Percentiles rank a stretch among this genome's conserved stretches.
These are phyloP conservation scores for Monoplex corrugatus DNA, from an alignment of 2,888 invertebrate genomes.

Conservation along the genomic window DNA sequence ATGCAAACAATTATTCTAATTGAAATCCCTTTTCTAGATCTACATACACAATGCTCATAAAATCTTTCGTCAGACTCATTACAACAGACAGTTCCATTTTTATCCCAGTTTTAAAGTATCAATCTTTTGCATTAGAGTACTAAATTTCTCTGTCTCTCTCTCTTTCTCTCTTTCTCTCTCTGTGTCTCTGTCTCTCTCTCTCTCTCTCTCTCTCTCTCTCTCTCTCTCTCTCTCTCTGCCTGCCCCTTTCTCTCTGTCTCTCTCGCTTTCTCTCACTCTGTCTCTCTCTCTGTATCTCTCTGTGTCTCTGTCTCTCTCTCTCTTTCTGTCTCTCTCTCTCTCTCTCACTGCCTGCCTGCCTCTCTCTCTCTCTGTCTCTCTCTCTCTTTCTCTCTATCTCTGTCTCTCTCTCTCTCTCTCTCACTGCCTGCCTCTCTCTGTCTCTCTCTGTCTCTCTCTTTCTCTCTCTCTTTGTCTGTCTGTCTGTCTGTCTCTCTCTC, in stretches of 20 bases:
- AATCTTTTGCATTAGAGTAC: no score
- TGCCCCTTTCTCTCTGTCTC: not conserved
- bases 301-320: not conserved
- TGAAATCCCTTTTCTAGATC: no score
- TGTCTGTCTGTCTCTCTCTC: not conserved
- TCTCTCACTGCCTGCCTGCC: not conserved
- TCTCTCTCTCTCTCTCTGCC: not conserved
- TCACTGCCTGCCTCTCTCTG: no score
- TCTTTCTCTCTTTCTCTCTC: not conserved
- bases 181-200: not conserved
- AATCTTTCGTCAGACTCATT: no score
- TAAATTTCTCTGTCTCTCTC: not conserved
- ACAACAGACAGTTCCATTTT: no score
- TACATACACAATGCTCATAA: no score
- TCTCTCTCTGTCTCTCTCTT: no score
- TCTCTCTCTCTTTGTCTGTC: no score
- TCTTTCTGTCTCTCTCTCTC: not conserved
- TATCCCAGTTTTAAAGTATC: no score
- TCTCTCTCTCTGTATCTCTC: not conserved
- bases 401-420: not conserved
- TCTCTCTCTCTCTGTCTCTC: slow-evolving; percentile 7
- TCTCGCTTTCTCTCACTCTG: not conserved
- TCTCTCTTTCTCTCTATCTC: not conserved
- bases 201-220: not conserved
- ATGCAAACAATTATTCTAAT: no score